These are phyloP conservation scores for Anastrepha obliqua DNA, from an alignment of 1,140 invertebrate species.

Conservation along the genomic window DNA sequence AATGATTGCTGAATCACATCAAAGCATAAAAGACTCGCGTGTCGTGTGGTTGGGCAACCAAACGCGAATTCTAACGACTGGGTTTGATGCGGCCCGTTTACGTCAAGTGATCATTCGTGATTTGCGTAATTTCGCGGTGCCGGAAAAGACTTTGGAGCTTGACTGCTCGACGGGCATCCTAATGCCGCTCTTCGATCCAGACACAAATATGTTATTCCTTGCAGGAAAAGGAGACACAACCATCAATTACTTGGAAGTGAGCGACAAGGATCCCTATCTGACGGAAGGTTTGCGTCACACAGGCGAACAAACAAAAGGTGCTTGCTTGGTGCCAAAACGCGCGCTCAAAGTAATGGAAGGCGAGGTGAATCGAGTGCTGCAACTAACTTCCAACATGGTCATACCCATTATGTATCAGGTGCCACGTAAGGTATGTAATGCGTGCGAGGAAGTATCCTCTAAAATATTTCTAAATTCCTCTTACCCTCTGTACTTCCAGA, in stretches of 20 bases:
- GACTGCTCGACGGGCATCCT: constrained; percentile 94
- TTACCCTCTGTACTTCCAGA: constrained; percentile 76
- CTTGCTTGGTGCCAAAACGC: constrained; percentile 92
- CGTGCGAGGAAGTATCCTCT: not conserved
- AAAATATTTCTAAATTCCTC: not conserved
- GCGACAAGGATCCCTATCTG: constrained; percentile 87
- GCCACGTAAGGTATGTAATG: constrained; percentile 84
- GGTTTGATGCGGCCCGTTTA: constrained; percentile 84
- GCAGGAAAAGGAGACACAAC: constrained; percentile 94
- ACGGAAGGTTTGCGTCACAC: constrained; percentile 81
- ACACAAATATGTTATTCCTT: constrained; percentile 95
- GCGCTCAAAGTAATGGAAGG: constrained; percentile 95
- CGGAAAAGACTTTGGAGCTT: constrained; percentile 86
- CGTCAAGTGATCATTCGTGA: constrained; percentile 92
- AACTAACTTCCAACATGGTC: constrained; percentile 88
- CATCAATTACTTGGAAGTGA: constrained; percentile 90
- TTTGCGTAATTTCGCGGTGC: constrained; percentile 84
- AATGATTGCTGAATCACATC: constrained; percentile 84
- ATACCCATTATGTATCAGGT: constrained; percentile 96
- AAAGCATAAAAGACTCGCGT: constrained; percentile 92
- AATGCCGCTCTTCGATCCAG: constrained; percentile 92
- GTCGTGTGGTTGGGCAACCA: constrained; percentile 91
- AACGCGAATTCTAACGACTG: constrained; percentile 88
- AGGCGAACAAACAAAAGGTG: constrained; percentile 93
- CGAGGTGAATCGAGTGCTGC: constrained; percentile 92